Evolutionary conservation across 2,113 vertebrate genomes (phyloP).

Genomic region (Myrmecobius fasciatus): DNA sequence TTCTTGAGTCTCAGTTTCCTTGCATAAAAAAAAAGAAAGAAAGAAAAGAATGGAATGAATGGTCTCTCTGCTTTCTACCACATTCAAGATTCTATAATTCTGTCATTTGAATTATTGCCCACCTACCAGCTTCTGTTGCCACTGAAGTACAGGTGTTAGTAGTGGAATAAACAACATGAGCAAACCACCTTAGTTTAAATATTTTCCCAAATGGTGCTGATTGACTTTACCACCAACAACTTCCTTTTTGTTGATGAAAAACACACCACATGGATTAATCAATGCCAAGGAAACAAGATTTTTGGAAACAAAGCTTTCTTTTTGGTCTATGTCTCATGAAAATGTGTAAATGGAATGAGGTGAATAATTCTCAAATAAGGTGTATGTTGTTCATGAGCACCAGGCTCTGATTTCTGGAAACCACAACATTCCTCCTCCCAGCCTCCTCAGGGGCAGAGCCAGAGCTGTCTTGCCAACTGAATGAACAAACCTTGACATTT

Average conservation of each 20-base stretch:
- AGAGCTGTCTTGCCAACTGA: constrained; percentile 58
- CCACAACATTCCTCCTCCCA: constrained; percentile 66
- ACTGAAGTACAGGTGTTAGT: constrained; percentile 58
- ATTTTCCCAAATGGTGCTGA: constrained; percentile 60
- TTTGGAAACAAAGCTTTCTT: constrained; percentile 73
- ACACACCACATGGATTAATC: constrained; percentile 67
- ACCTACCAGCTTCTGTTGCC: constrained; percentile 55
- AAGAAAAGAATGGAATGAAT: not conserved
- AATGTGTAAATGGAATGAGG: constrained; percentile 63
- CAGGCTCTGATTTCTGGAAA: constrained; percentile 64
- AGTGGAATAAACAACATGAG: constrained; percentile 17
- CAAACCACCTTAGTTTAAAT: constrained; percentile 56
- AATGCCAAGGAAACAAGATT: constrained; percentile 67
- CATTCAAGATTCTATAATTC: constrained; percentile 10
- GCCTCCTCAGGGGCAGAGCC: constrained; percentile 29
- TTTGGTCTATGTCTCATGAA: constrained; percentile 70
- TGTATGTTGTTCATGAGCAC: constrained; percentile 65
- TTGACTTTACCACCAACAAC: constrained; percentile 64
- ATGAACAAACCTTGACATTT: constrained; percentile 71
- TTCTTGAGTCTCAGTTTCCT: not conserved
- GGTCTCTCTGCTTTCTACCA: constrained; percentile 36
- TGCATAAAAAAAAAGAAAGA: not conserved
- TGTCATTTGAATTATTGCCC: constrained; percentile 16
- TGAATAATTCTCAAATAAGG: constrained; percentile 70
- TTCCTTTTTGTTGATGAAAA: constrained; percentile 67